phyloP scores from a whole-genome alignment of 2,888 invertebrate species.

The Epsilonema sp. region DNA sequence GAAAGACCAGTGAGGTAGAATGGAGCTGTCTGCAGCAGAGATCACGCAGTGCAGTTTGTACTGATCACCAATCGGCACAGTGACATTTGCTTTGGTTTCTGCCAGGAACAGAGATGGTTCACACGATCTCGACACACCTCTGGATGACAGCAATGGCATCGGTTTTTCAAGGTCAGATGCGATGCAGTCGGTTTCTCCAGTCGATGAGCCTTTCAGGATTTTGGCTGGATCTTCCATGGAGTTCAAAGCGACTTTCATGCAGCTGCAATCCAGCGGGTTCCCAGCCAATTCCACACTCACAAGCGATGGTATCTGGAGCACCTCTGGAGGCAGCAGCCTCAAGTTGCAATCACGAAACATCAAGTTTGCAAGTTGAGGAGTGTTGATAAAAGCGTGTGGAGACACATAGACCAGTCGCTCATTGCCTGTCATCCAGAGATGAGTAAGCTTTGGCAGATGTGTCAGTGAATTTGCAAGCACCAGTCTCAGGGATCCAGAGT shows the following conservation, averaged over 20 bases:
- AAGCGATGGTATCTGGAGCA: not conserved
- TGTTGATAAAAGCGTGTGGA: not conserved
- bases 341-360: not conserved
- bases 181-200: no score
- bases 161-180: no score
- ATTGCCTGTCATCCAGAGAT: not conserved
- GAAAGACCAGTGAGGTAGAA: no score
- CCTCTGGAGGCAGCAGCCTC: not conserved
- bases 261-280: conserved; percentile 2
- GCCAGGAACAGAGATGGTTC: no score
- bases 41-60: no score
- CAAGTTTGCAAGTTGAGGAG: not conserved
- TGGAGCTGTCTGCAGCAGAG: no score
- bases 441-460: not conserved
- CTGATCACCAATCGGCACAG: no score
- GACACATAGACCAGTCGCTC: conserved; percentile 3
- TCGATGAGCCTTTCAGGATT: no score
- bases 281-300: not conserved
- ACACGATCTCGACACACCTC: no score
- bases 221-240: no score
- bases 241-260: not conserved
- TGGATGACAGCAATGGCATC: no score
- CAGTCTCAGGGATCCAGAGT: not conserved
- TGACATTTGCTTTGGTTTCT: no score
- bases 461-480: conserved; percentile 1